Evolutionary conservation across 2,888 invertebrate genomes (phyloP).

Genomic region (Clistopyga incitator): DNA sequence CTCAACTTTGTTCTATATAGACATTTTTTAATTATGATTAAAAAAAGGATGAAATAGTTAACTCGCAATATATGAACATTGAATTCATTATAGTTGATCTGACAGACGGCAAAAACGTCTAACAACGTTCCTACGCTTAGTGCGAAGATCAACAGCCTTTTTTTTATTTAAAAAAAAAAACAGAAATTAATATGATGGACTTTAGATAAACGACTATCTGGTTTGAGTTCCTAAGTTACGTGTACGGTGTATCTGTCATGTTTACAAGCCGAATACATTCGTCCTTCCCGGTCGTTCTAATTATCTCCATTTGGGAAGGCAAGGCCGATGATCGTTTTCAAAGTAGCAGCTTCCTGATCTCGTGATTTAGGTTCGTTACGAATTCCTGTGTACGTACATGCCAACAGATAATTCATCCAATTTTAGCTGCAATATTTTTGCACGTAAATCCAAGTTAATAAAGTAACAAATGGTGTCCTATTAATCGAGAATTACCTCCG

Average conservation of each 20-base stretch:
- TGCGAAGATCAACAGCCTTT: no score
- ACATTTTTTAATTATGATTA: no score
- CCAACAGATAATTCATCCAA: neutral
- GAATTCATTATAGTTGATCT: neutral
- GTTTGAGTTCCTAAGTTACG: conserved; percentile 25
- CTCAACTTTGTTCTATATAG: no score
- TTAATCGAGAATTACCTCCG: neutral
- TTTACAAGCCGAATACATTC: conserved; percentile 20
- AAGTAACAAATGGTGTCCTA: neutral
- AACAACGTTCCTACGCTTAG: no score
- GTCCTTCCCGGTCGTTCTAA: conserved; percentile 56
- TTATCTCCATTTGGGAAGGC: conserved; percentile 50
- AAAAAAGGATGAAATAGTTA: neutral
- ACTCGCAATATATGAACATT: neutral
- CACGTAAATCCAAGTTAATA: neutral
- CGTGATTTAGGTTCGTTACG: conserved; percentile 39
- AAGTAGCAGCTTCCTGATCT: conserved; percentile 47
- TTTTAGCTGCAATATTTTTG: neutral
- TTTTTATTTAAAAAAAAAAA: neutral
- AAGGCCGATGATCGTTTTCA: conserved; percentile 39
- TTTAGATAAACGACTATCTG: neutral
- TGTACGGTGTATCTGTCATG: conserved; percentile 6
- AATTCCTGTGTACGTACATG: neutral
- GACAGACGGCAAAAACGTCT: neutral
- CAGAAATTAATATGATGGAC: conserved; percentile 1